Evolutionary conservation across 2,888 invertebrate species (phyloP).

Genomic region (Lutraria lutraria): DNA sequence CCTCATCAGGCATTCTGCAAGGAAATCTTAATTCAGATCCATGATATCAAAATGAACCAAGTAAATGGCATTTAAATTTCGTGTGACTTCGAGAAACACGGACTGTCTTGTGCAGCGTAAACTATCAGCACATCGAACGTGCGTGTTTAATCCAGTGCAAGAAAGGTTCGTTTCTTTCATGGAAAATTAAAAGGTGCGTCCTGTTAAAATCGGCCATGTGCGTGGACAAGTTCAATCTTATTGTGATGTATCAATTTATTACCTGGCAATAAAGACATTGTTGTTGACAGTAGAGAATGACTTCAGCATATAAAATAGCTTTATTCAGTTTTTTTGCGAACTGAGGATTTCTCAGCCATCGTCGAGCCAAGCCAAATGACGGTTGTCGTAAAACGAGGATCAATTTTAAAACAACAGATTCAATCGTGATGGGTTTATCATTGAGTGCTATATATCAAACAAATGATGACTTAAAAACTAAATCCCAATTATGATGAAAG

Average conservation of each 20-base stretch:
- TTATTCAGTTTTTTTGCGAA: slow-evolving; percentile 39
- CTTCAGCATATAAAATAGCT: slow-evolving; percentile 1
- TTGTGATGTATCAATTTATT: neutral
- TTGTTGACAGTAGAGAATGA: neutral
- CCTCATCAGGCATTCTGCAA: too few species aligned
- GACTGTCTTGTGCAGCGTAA: too few species aligned
- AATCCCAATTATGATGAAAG: neutral
- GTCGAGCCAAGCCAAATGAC: slow-evolving; percentile 39
- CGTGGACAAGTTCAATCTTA: neutral
- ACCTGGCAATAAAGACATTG: slow-evolving; percentile 43
- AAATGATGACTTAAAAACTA: neutral
- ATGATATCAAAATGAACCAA: too few species aligned
- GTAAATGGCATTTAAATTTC: too few species aligned
- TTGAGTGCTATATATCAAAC: neutral
- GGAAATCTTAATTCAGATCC: too few species aligned
- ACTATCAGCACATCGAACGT: neutral
- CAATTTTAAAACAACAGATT: neutral
- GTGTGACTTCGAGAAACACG: too few species aligned
- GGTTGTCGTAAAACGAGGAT: slow-evolving; percentile 40
- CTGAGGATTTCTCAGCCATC: slow-evolving; percentile 47
- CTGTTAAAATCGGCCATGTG: neutral
- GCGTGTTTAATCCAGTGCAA: neutral
- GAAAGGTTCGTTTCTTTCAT: neutral
- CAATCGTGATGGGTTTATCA: too few species aligned
- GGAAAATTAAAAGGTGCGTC: neutral